Evolutionary conservation across 2,888 invertebrate genomes (phyloP).

Genomic region (Hipparchia semele): DNA sequence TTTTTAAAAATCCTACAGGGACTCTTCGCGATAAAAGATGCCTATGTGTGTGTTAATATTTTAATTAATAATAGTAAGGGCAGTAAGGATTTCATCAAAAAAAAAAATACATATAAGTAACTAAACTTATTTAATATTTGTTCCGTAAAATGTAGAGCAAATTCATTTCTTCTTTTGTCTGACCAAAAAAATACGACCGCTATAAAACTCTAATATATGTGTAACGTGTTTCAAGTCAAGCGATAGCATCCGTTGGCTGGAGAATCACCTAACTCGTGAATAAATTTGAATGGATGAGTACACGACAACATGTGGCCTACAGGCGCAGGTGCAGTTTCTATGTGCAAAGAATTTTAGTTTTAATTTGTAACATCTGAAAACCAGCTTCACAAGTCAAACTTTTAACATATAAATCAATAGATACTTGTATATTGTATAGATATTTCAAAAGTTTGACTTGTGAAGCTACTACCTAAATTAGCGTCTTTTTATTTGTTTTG

Average conservation of each 20-base stretch:
- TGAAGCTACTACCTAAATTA: too few relatives aligned
- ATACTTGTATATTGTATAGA: too few relatives aligned
- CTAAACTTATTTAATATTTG: slow-evolving; percentile 2
- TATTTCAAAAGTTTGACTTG: too few relatives aligned
- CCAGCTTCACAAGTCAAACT: too few relatives aligned
- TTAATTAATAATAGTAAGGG: too few relatives aligned
- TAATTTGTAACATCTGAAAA: not conserved
- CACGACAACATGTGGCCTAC: slow-evolving; percentile 57
- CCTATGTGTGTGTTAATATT: too few relatives aligned
- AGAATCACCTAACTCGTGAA: slow-evolving; percentile 53
- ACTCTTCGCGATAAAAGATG: too few relatives aligned
- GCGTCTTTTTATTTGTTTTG: too few relatives aligned
- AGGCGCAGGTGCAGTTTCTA: slow-evolving; percentile 60
- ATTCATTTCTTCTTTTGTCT: slow-evolving; percentile 6
- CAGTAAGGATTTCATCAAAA: too few relatives aligned
- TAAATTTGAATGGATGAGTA: slow-evolving; percentile 69
- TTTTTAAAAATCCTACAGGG: too few relatives aligned
- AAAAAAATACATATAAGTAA: too few relatives aligned
- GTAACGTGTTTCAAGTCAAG: slow-evolving; percentile 19
- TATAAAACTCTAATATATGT: slow-evolving; percentile 16
- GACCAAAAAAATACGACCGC: slow-evolving; percentile 6
- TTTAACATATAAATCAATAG: too few relatives aligned
- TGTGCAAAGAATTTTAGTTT: slow-evolving; percentile 46
- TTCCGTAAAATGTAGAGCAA: not conserved
- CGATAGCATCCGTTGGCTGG: slow-evolving; percentile 15